Percentiles rank a stretch among this genome's conserved stretches.
phyloP scores from a whole-genome alignment of 2,113 vertebrate genomes.

The Rhegmatorhina hoffmannsi region DNA sequence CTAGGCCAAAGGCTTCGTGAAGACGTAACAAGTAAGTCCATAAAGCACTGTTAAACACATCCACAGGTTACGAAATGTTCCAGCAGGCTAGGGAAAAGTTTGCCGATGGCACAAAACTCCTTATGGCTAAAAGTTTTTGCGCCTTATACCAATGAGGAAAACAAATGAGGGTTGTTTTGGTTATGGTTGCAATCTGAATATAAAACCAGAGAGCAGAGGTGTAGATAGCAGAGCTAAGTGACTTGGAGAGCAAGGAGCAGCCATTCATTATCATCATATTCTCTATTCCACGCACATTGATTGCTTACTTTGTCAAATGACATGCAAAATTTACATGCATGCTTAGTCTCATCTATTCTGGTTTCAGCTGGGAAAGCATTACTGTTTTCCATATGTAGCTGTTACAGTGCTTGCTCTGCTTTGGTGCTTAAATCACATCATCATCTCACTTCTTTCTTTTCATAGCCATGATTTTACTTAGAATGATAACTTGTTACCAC shows the following conservation, averaged over 20 bases:
- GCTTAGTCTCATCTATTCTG: neutral
- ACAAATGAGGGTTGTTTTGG: neutral
- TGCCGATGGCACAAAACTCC: neutral
- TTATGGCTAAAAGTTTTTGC: neutral
- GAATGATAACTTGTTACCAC: neutral
- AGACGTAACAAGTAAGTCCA: neutral
- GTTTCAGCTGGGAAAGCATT: neutral
- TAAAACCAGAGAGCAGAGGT: neutral
- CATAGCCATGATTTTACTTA: neutral
- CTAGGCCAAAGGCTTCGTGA: neutral
- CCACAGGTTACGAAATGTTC: neutral
- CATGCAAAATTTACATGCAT: neutral
- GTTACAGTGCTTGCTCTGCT: neutral
- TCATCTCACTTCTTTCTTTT: neutral
- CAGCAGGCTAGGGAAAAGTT: neutral
- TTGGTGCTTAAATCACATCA: neutral
- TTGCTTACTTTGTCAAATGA: neutral
- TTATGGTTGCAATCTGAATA: neutral
- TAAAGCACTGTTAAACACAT: neutral
- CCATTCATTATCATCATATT: neutral
- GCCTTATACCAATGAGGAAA: neutral
- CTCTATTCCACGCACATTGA: fast-evolving
- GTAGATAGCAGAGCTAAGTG: neutral
- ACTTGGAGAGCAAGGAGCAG: neutral
- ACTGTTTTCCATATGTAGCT: neutral